Evolutionary conservation across 2,888 invertebrate species (phyloP).

Genomic region (Cecidostiba fungosa): DNA sequence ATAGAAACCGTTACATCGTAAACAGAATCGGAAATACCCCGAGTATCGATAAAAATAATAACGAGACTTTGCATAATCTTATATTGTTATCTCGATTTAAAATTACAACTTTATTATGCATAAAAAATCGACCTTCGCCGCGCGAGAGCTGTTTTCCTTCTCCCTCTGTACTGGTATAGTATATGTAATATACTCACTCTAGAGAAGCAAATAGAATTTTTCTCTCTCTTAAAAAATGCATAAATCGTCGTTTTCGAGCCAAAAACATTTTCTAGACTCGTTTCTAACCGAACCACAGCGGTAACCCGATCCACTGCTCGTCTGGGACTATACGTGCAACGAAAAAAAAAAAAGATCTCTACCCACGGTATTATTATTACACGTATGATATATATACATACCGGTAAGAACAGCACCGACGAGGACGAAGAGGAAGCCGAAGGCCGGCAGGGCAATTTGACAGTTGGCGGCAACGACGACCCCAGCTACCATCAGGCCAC

Average conservation of each 20-base stretch:
- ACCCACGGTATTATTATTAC: background rate
- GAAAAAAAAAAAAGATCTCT: too few species aligned
- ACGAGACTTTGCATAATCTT: background rate
- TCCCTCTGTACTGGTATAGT: background rate
- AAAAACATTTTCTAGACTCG: background rate
- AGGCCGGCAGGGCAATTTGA: slow-evolving; percentile 88
- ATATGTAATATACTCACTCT: background rate
- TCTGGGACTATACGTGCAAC: too few species aligned
- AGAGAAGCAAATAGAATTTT: too few species aligned
- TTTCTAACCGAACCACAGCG: background rate
- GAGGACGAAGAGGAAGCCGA: slow-evolving; percentile 88
- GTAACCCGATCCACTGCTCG: background rate
- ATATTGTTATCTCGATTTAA: slow-evolving; percentile 3
- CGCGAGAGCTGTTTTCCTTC: background rate
- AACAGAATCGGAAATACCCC: too few species aligned
- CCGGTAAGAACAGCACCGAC: slow-evolving; percentile 89
- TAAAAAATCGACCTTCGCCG: background rate
- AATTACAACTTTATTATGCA: background rate
- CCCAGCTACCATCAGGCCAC: slow-evolving; percentile 88
- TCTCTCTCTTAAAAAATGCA: too few species aligned
- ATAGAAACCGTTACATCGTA: too few species aligned
- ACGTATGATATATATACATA: slow-evolving; percentile 75
- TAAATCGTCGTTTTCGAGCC: too few species aligned
- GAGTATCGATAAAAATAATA: background rate
- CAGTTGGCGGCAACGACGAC: slow-evolving; percentile 90